Evolutionary conservation across 2,113 vertebrate species (phyloP), one percentile per base, ranked within the genome.

Genomic region (Platichthys flesus): DNA sequence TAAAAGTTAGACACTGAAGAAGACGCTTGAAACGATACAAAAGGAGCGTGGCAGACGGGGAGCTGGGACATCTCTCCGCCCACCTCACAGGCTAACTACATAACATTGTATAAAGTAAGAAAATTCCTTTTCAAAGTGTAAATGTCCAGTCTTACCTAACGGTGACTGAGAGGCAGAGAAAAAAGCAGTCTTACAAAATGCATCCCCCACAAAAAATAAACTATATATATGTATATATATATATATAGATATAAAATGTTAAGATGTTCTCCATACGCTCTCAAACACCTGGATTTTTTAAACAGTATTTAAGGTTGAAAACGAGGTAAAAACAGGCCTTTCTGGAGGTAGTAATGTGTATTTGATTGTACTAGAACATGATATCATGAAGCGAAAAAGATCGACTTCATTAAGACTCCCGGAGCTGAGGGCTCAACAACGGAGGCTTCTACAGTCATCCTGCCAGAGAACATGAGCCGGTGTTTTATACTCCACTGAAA

Each of bases 311-410:
- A 95, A 95, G 90, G 95, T 95, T 96, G 95, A 96, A 95, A 96
- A 94, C 95, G 97, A 97, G 97, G 97, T 97, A 97, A 96, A 96
- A 95, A 94, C 94, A 96, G 96, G 95, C 95, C 95, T 93, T 96
- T 89, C 67, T 95, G 95, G 97, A 98, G 97, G 97, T 98, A 98
- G 97, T 94, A 94, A 94, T 95, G 96, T 97, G 95, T 93, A 90
- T 92, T 91, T 72, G 96, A 98, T 97, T 98, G 96, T 98, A 95
- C 94, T 94, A 95, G 93, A 96, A 97, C 89, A 90, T 77, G 82
- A 89, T 90, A 95, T 82, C 94, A 91, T 73, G 90, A 94, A 93
- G 79, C 95, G 86, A 93, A 78, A 28, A 94, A 92, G 91, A 91
- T 93, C 90, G 93, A 93, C 93, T 92, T 95, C 89, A 90, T 94